These are phyloP conservation scores for Parambassis ranga DNA, from an alignment of 2,797 vertebrate genomes.

Conservation along the genomic window DNA sequence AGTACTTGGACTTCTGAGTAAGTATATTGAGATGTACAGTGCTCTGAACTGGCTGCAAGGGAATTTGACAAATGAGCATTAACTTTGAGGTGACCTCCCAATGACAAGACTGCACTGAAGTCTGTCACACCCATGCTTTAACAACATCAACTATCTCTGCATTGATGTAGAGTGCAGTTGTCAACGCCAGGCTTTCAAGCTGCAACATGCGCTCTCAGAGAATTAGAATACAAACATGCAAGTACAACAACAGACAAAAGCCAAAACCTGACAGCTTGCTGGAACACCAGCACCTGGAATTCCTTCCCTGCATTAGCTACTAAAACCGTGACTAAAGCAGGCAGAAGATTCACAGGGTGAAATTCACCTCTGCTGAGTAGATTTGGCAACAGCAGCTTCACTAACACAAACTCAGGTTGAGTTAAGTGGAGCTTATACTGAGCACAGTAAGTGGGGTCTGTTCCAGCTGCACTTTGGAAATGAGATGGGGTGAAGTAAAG, in stretches of 20 bases:
- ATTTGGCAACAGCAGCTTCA: conserved; percentile 3
- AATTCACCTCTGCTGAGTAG: neutral
- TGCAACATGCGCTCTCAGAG: neutral
- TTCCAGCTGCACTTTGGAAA: conserved; percentile 45
- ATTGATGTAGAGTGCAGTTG: neutral
- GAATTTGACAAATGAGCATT: conserved; percentile 14
- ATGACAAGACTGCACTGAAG: conserved; percentile 28
- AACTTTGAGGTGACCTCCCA: conserved; percentile 25
- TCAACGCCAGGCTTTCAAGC: conserved; percentile 28
- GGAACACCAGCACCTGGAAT: conserved; percentile 46
- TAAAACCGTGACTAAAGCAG: conserved; percentile 10
- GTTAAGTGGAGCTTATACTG: conserved; percentile 22
- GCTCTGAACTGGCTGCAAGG: neutral
- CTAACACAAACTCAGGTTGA: neutral
- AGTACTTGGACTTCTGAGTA: conserved; percentile 23
- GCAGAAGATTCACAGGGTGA: neutral
- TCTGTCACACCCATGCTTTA: conserved; percentile 3
- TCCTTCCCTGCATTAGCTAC: conserved; percentile 24
- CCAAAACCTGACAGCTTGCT: conserved; percentile 14
- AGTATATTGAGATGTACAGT: neutral
- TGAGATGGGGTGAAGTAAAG: conserved; percentile 33
- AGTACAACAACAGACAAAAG: conserved; percentile 9
- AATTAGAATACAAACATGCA: conserved; percentile 1
- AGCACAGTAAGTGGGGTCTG: conserved; percentile 3
- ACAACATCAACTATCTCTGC: conserved; percentile 10